Base-by-base conservation (phyloP, 2,888 invertebrate genomes). In the Chelonus formosanus region DNA sequence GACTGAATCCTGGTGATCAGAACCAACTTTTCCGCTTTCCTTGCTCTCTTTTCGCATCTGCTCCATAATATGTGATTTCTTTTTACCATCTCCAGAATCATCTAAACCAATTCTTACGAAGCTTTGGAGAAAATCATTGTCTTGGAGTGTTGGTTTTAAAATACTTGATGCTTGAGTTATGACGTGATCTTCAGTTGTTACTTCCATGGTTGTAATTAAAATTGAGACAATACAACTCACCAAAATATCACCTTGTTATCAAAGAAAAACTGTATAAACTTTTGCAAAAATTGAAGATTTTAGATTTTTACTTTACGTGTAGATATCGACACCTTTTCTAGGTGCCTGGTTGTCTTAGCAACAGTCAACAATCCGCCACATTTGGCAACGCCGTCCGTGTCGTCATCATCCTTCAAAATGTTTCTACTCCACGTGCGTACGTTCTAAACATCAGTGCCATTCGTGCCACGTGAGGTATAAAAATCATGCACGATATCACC, bases 91-190 rank as follows among this genome's bases (percentile, higher is more conserved):
- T 58, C 10, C 50, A 59, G 4, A 59, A 52, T 88, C 87, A 3
- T 87, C 89, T 5, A 88, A 84, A 36, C 89, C 92, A 20, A 92
- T 89, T 59, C 93, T 87, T 10, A 92, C 90, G 80, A 92, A 94
- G 80, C 93, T 93, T 85, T 93, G 92, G 20, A 94, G 82, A 74
- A 93, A 88, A 79, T 94, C 93, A 8, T 90, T 90, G 73, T 92
- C 89, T 77, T 90, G 81, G 31, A 82, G 88, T 54, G 89, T 89
- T 40, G 89, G 87, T 62, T 90, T 90, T n/a, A 92, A 84, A 59
- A 91, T 90, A 67, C 88, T 88, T 56, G 86, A 86, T 47, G 87
- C 86, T 73, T 86, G 86, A 34, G 85, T 85, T 20, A 85, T 86
- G 68, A 82, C 84, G 57, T 85, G 59, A 59, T 71, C 70, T 53